Evolutionary conservation across 2,797 vertebrate species (phyloP).

Genomic region (Coreius guichenoti): DNA sequence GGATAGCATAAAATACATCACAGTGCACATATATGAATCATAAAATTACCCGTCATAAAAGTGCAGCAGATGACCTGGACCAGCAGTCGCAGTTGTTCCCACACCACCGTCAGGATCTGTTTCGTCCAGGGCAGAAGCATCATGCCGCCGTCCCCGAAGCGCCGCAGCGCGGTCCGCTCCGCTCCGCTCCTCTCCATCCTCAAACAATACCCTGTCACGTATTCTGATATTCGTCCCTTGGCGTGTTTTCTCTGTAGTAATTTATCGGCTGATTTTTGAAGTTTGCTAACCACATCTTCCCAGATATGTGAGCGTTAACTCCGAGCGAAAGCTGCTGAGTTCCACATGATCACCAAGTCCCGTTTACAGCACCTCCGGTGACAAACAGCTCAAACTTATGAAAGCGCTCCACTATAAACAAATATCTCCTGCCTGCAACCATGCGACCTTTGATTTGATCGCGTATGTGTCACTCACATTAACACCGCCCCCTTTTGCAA

Average conservation of each 20-base stretch:
- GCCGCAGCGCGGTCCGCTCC: slow-evolving; percentile 71
- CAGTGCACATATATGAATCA: background rate
- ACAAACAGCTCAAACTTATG: background rate
- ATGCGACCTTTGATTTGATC: slow-evolving; percentile 58
- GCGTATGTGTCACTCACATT: background rate
- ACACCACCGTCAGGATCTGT: slow-evolving; percentile 77
- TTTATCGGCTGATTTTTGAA: background rate
- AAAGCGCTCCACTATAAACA: slow-evolving; percentile 15
- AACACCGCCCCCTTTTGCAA: background rate
- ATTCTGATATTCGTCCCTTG: slow-evolving; percentile 77
- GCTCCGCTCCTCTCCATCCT: slow-evolving; percentile 69
- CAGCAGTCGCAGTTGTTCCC: slow-evolving; percentile 79
- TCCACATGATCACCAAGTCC: slow-evolving; percentile 28
- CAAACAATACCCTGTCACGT: slow-evolving; percentile 69
- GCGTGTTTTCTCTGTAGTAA: slow-evolving; percentile 6
- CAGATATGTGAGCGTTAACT: slow-evolving; percentile 35
- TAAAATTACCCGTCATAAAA: slow-evolving; percentile 74
- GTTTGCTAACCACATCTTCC: slow-evolving; percentile 52
- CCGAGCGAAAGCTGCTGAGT: slow-evolving; percentile 28
- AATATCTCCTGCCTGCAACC: background rate
- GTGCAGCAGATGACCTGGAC: slow-evolving; percentile 81
- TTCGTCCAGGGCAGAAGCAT: slow-evolving; percentile 79
- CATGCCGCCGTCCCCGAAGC: slow-evolving; percentile 72
- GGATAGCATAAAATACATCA: background rate
- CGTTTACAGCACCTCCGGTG: background rate